Conservation (phyloP, 2,113 vertebrate genomes). For the Tetrao urogallus region DNA sequence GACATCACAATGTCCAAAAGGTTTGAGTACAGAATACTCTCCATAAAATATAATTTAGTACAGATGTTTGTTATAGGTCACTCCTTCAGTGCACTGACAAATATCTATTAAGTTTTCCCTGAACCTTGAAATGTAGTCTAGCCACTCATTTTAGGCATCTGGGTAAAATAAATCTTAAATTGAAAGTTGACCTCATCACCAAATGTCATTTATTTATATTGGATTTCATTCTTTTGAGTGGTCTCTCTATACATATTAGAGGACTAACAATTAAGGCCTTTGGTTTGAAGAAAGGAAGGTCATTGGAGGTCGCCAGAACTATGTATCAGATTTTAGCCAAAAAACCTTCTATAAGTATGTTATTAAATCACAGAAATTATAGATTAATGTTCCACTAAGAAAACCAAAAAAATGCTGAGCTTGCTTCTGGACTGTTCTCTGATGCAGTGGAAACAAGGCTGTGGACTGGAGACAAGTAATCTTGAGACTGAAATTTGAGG, state of each 20-base stretch:
- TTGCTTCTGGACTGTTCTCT: slow-evolving; percentile 48
- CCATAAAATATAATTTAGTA: not conserved
- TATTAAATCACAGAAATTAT: slow-evolving; percentile 66
- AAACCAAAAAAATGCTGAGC: slow-evolving; percentile 44
- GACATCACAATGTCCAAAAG: not conserved
- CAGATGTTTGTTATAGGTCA: slow-evolving; percentile 4
- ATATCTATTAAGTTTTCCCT: not conserved
- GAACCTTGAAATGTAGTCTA: not conserved
- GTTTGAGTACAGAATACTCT: not conserved
- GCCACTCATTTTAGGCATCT: slow-evolving; percentile 45
- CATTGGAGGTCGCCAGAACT: slow-evolving; percentile 29
- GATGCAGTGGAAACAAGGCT: slow-evolving; percentile 12
- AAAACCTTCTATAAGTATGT: slow-evolving; percentile 44
- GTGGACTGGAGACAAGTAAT: slow-evolving; percentile 42
- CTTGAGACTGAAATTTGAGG: slow-evolving; percentile 32
- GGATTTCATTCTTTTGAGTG: slow-evolving; percentile 35
- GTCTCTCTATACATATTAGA: not conserved
- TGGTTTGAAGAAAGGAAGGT: slow-evolving; percentile 50
- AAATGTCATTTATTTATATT: slow-evolving; percentile 66
- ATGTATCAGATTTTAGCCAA: slow-evolving; percentile 52
- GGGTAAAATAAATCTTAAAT: slow-evolving; percentile 50
- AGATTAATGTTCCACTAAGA: slow-evolving; percentile 54
- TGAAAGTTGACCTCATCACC: slow-evolving; percentile 47
- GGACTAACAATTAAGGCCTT: slow-evolving; percentile 30
- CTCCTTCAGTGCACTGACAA: not conserved